Evolutionary conservation across 37 sponge, comb jelly and placozoan genomes (phyloP), one percentile per base, ranked within the genome.

Genomic region (Spongilla lacustris): DNA sequence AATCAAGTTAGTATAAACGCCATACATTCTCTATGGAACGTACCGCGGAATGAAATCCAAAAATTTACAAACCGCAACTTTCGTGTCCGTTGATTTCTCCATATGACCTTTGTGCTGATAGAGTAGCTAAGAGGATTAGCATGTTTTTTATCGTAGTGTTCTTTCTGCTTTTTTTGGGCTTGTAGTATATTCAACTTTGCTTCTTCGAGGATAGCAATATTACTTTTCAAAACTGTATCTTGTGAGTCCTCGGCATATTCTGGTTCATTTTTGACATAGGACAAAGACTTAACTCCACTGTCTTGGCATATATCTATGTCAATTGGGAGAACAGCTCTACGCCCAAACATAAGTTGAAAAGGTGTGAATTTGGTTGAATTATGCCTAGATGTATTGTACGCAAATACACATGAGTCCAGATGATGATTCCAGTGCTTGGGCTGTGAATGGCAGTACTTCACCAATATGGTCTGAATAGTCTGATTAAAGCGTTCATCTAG

Each of bases 321-420:
- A 23, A 93, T n/a, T n/a, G n/a, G n/a, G n/a, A n/a, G 38, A 4
- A 74, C 72, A 22, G 90, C 94, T 36, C 34, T 25, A 28, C 88
- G 78, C n/a, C 74, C 69, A 49, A 93, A 90, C 94, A 90, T 93
- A 33, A 93, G 34, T n/a, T 86, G 35, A 78, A 93, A 93, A n/a
- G 94, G 94, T 19, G 90, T 75, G 84, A 67, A 90, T 32, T 87
- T 75, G 3, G 91, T 69, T 2, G 90, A 93, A 17, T 93, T 88
- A 69, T 93, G 94, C 10, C 49, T n/a, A 30, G 90, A 85, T 24
- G 93, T 93, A n/a, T n/a, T n/a, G n/a, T n/a, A n/a, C n/a, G n/a
- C n/a, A n/a, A n/a, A n/a, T n/a, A n/a, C n/a, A n/a, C 90, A 93
- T 4, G 90, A 46, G 50, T 90, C 87, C 77, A 90, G 35, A 58